Evolutionary conservation across 2,113 vertebrate species (phyloP).

Genomic region (Columbina picui): DNA sequence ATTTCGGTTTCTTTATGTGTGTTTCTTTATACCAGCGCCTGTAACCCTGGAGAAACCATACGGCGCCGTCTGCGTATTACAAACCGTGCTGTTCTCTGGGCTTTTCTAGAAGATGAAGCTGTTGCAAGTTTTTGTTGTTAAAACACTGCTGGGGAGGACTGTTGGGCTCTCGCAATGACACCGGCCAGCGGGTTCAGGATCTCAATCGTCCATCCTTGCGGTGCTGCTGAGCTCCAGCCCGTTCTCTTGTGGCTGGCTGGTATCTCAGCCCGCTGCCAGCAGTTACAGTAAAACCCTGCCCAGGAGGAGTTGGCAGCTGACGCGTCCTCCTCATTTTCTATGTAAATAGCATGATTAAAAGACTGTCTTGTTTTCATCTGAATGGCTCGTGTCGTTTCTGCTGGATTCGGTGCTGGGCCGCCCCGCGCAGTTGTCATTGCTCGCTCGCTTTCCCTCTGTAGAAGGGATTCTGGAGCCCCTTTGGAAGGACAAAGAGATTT

Average conservation of each 20-base stretch:
- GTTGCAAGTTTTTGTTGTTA: not conserved
- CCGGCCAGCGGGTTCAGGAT: not conserved
- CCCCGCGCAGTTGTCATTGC: not conserved
- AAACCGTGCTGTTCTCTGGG: not conserved
- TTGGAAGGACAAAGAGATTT: constrained; percentile 11
- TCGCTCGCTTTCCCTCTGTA: not conserved
- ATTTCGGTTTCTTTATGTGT: not conserved
- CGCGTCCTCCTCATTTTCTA: not conserved
- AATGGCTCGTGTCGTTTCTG: not conserved
- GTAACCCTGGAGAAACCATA: not conserved
- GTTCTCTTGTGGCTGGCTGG: not conserved
- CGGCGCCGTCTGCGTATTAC: not conserved
- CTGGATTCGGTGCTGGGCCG: not conserved
- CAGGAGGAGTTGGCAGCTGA: not conserved
- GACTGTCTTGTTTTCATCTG: not conserved
- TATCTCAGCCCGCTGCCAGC: not conserved
- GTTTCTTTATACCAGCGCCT: not conserved
- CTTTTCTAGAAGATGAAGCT: not conserved
- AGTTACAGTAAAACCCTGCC: not conserved
- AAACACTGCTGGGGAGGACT: not conserved
- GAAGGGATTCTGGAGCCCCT: not conserved
- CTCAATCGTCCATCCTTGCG: rapidly evolving
- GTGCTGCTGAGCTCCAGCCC: not conserved
- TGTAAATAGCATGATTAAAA: not conserved
- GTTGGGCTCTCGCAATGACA: not conserved